Conservation (phyloP, 1,140 invertebrate genomes). For the Chymomyza costata region DNA sequence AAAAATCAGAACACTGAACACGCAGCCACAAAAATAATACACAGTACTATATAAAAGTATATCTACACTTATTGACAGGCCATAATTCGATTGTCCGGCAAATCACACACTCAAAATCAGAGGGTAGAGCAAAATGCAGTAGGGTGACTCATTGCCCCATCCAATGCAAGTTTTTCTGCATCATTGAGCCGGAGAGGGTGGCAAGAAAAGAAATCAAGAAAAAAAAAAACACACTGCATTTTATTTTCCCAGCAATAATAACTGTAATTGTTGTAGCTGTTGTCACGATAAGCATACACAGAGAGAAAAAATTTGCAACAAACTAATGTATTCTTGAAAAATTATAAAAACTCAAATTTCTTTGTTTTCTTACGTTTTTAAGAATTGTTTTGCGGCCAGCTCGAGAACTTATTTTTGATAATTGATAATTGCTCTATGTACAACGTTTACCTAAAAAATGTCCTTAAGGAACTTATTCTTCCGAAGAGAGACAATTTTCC, state of each 20-base stretch:
- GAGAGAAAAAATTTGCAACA: too few species aligned
- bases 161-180: constrained; percentile 18
- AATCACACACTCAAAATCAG: constrained; percentile 40
- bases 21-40: constrained; percentile 1
- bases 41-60: constrained; percentile 30
- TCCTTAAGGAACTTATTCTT: too few species aligned
- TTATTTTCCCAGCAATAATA: constrained; percentile 67
- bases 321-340: too few species aligned
- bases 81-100: constrained; percentile 67
- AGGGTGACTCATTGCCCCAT: constrained; percentile 1
- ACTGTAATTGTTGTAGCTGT: constrained; percentile 58
- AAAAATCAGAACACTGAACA: constrained; percentile 32
- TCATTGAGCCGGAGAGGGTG: too few species aligned
- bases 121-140: background rate
- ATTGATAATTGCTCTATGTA: too few species aligned
- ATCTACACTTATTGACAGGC: constrained; percentile 12
- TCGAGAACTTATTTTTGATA: too few species aligned
- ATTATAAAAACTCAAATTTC: too few species aligned
- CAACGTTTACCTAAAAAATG: too few species aligned
- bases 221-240: background rate
- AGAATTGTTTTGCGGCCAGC: too few species aligned
- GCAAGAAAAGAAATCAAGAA: too few species aligned
- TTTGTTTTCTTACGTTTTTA: too few species aligned
- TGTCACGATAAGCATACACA: constrained; percentile 59
- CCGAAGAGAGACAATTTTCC: too few species aligned